Base-by-base conservation (phyloP, 2,113 vertebrate species). In the Gracilinanus agilis region DNA sequence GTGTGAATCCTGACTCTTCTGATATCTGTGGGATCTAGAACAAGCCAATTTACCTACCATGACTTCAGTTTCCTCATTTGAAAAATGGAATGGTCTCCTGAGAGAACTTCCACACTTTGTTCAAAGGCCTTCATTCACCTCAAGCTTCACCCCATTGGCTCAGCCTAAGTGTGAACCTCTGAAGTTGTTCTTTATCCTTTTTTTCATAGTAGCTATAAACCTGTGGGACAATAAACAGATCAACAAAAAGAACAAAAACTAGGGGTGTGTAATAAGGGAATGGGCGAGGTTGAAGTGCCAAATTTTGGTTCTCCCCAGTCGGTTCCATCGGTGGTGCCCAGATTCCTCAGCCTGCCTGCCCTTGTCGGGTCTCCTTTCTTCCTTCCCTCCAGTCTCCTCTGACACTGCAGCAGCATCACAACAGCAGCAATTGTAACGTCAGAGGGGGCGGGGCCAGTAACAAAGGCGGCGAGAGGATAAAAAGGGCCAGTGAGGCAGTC, bases 401-500 rank as follows among this genome's bases (percentile, higher is more conserved):
- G 88, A 53, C 23, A 40, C 88, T 23, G 44, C 44, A 29, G 61
- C 29, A 24, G 56, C 56, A 16, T 4, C 55, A 9, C 58, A 67
- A 29, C 61, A 61, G 58, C 58, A 16, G 29, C 12, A 34, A 13
- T 3, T 29, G 25, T 29, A 12, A 9, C 49, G 91, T 94, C 91
- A 93, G 89, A 93, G 95, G 89, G 94, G 90, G 92, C 91, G 55
- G 16, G 94, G 90, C 92, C 95, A 91, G 27, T 90, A 90, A 54
- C 90, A 53, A 88, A 54, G 53, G 94, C 90, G 91, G 92, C 93
- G 56, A n/a, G 95, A 24, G 91, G 56, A 94, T 55, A 89, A 92
- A 91, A 95, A 94, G 95, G 94, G 94, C 95, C 95, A 91, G 95
- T 94, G 97, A 97, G 92, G 75, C 23, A 75, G 24, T 13, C 27